Conservation (phyloP, 2,113 vertebrate species). For the cattle (Bos taurus) region ARS-UCD2.0 NC_037339.1:9318001-9318500, state of each 20-base stretch:
- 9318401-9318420: neutral
- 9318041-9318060: neutral
- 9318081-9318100: neutral
- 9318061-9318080: neutral
- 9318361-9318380: neutral
- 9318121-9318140: neutral
- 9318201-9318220: neutral
- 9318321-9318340: neutral
- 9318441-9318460: neutral
- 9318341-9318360: neutral
- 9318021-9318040: too few relatives aligned
- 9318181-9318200: neutral
- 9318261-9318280: neutral
- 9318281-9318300: neutral
- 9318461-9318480: neutral
- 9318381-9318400: neutral
- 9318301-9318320: neutral
- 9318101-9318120: rapidly evolving
- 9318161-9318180: neutral
- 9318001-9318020: neutral
- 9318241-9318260: neutral
- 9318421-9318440: neutral
- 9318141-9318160: rapidly evolving
- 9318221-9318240: neutral
- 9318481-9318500: neutral